These are phyloP conservation scores for Drosophila planitibia DNA, from an alignment of 2,888 invertebrate species.

Conservation along the genomic window DNA sequence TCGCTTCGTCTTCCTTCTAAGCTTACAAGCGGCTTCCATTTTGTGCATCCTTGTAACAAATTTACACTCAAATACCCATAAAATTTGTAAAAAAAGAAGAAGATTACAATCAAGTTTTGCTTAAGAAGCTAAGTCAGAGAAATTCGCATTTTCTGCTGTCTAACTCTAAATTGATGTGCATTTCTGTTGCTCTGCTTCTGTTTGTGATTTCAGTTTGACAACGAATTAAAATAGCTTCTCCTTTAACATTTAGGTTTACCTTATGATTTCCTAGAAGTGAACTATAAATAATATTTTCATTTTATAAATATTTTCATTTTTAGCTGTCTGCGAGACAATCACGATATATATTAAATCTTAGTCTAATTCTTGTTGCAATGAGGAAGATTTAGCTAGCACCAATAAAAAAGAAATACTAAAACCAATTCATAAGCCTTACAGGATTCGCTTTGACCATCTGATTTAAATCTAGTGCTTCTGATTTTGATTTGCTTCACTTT, in stretches of 20 bases:
- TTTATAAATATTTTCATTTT: background rate
- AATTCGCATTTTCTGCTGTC: background rate
- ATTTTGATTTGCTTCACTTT: background rate
- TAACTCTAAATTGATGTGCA: background rate
- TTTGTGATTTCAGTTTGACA: background rate
- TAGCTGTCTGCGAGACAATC: too few species aligned
- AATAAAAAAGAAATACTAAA: background rate
- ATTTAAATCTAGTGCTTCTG: background rate
- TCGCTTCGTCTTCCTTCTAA: constrained; percentile 31
- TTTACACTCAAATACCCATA: constrained; percentile 2
- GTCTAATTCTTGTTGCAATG: background rate
- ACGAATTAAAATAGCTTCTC: background rate
- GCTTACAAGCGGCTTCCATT: constrained; percentile 58
- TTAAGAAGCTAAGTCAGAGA: background rate
- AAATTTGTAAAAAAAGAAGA: background rate
- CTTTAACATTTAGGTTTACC: background rate
- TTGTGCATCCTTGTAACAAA: constrained; percentile 41
- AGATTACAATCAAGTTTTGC: background rate
- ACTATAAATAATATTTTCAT: background rate
- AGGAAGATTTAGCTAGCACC: background rate
- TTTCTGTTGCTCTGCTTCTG: background rate
- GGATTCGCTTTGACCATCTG: background rate
- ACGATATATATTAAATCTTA: background rate
- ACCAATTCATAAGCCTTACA: background rate
- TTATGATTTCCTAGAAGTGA: background rate